Conservation (phyloP, 2,888 invertebrate species). For the Gandaritis pyraliata region DNA sequence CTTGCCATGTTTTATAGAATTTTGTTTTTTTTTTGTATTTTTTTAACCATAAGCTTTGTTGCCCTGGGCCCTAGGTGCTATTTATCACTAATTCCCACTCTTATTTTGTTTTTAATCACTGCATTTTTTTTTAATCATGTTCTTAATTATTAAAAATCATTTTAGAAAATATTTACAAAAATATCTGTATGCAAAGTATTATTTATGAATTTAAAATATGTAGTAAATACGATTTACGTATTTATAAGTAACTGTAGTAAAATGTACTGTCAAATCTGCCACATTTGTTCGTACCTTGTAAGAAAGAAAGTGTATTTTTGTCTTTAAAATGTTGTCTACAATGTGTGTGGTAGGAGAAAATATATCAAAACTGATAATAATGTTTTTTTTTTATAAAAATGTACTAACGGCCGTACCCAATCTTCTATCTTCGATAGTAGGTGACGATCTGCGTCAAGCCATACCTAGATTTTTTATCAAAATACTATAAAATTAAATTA, state of each 20-base stretch:
- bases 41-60: no score
- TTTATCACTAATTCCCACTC: no score
- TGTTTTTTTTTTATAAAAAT: background rate
- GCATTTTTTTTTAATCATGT: constrained; percentile 14
- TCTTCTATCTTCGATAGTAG: no score
- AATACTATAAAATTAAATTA: no score
- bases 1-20: no score
- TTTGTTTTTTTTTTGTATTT: no score
- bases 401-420: no score
- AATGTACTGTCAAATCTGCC: background rate
- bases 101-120: background rate
- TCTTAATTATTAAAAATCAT: background rate
- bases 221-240: background rate
- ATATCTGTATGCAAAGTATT: background rate
- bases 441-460: no score
- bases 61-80: no score
- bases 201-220: background rate
- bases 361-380: constrained; percentile 10
- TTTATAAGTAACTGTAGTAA: background rate
- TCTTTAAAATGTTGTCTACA: constrained; percentile 18
- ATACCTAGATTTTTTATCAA: no score
- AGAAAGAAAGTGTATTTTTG: constrained; percentile 8
- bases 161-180: constrained; percentile 10
- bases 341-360: constrained; percentile 20
- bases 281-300: background rate